Conservation (phyloP, 92 coral and sea anemone species). For the Metridium senile region DNA sequence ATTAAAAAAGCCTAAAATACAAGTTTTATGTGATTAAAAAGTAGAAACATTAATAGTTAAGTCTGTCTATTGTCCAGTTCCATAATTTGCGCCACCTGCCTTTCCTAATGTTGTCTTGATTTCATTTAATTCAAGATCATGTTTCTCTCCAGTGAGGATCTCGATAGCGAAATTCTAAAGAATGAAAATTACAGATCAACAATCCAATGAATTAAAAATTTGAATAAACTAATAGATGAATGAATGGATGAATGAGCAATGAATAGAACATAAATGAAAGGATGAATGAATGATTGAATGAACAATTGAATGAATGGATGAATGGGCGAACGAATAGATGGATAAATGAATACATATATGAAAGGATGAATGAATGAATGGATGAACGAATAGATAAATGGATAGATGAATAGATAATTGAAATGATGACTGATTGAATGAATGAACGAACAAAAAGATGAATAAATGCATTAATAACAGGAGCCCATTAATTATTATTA, state of each 20-base stretch:
- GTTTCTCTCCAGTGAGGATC: constrained; percentile 66
- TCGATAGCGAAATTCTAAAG: constrained; percentile 88
- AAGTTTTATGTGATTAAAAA: not conserved
- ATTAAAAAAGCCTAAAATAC: constrained; percentile 1
- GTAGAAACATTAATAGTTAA: not conserved
- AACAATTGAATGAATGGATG: not conserved
- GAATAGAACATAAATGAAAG: not conserved
- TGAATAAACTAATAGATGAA: not conserved
- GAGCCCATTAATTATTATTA: too few species aligned
- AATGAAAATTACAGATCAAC: not conserved
- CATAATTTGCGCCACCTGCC: constrained; percentile 98
- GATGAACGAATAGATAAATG: too few species aligned
- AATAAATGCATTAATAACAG: too few species aligned
- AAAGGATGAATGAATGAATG: too few species aligned
- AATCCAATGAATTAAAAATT: not conserved
- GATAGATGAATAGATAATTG: too few species aligned
- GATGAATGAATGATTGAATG: not conserved
- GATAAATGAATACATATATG: too few species aligned
- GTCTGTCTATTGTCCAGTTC: constrained; percentile 52
- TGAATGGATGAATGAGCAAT: not conserved
- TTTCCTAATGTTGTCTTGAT: constrained; percentile 60
- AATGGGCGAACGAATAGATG: too few species aligned
- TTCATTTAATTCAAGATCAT: constrained; percentile 57
- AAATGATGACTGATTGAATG: too few species aligned
- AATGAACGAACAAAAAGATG: too few species aligned